Evolutionary conservation across 2,888 invertebrate species (phyloP), one percentile per base, ranked within the genome.

Genomic region (Crocallis elinguaria): DNA sequence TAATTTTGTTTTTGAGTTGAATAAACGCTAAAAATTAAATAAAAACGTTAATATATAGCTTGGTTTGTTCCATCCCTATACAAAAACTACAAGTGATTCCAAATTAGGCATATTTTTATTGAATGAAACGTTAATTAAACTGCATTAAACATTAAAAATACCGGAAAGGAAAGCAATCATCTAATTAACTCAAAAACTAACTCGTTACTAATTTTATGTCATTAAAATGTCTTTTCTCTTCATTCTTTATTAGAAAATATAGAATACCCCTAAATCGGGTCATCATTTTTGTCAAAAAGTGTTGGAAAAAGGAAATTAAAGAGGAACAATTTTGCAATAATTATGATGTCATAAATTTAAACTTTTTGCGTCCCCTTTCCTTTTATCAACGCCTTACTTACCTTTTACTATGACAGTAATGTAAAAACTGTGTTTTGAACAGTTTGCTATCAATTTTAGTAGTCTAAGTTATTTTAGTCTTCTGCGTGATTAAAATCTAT

Each of bases 171-270:
- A 30, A 27, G 19, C 30, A 38, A 38, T 25, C 7, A 13, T 8
- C 32, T 42, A 37, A 48, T 51, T 48, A 52, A 49, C 43, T 48
- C 1, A 7, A 27, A 35, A 44, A n/a, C n/a, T n/a, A 42, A 60
- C 50, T 52, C 46, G 41, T 35, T 42, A 49, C 60, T 64, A 64
- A 64, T 64, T 64, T 58, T 35, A 42, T 33, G 52, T 49, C 51
- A 49, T 58, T 61, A 51, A 60, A 62, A 56, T 43, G 54, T 54
- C 49, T 57, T 59, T 53, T 58, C 48, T 56, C 46, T 54, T 58
- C 48, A n/a, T n/a, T n/a, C n/a, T 56, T 39, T 57, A 44, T 51
- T 29, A 55, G 35, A 51, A 48, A 37, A 13, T n/a, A n/a, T n/a
- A 32, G 13, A 43, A n/a, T n/a, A n/a, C n/a, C n/a, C 33, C 6